A percentile compares a stretch with the other conserved stretches of the same genome.
These are phyloP conservation scores for Chiridota heheva DNA, from an alignment of 35 echinoderm and acorn worm species.

Conservation along the genomic window DNA sequence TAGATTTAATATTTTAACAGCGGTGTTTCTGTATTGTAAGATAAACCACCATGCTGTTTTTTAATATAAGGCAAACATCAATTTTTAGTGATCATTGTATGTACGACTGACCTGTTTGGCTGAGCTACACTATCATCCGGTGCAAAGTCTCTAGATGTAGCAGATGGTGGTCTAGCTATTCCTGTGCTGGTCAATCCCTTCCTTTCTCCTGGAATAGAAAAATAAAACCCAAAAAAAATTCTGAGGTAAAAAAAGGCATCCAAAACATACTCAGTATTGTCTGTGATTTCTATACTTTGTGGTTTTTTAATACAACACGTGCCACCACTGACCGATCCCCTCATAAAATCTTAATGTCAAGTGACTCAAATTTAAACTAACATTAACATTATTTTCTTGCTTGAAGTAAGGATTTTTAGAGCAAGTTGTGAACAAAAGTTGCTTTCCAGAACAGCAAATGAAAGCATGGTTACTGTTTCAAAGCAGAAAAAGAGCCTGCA, in stretches of 20 bases:
- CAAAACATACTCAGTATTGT: background rate
- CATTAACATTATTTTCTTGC: too few species aligned
- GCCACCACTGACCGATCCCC: too few species aligned
- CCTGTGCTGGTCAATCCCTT: background rate
- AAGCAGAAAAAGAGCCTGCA: too few species aligned
- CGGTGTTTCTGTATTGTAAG: background rate
- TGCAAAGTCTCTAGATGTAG: background rate
- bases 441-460: too few species aligned
- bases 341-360: too few species aligned
- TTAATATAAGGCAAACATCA: background rate
- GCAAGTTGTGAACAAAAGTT: too few species aligned
- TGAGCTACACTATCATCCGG: background rate
- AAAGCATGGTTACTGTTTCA: too few species aligned
- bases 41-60: background rate
- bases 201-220: constrained; percentile 10
- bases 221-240: background rate
- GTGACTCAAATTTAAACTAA: too few species aligned
- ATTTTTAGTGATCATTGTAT: background rate
- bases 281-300: too few species aligned
- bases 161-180: constrained; percentile 17
- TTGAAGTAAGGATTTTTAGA: too few species aligned
- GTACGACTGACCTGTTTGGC: background rate
- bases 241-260: background rate
- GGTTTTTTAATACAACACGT: too few species aligned
- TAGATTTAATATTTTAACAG: too few species aligned